Evolutionary conservation across 1,140 invertebrate species (phyloP), one percentile per base, ranked within the genome.

Genomic region (Caerostris darwini): DNA sequence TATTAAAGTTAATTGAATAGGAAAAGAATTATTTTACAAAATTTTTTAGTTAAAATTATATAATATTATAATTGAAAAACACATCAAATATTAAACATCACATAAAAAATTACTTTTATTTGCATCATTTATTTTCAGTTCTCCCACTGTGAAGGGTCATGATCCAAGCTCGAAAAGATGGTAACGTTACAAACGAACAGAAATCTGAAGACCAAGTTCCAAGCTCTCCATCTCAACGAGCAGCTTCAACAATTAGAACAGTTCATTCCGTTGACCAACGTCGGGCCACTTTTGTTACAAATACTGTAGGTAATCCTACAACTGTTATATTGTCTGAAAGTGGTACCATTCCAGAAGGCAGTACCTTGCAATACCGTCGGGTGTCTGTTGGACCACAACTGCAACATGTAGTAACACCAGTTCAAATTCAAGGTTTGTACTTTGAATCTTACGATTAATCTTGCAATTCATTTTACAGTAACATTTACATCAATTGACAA

Each of bases 161-260:
- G 92, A 86, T 93, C 92, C 92, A 93, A 77, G 92, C 92, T 86
- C 92, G 83, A 87, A 93, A 93, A 87, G 92, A 93, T 93, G 92
- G 59, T 53, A 86, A 57, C 59, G 34, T 61, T 57, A 57, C 77
- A 10, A 86, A 86, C 71, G 82, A 86, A 54, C 82, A 86, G 8
- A 87, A 87, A 71, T 12, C 83, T 56, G 92, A 87, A 54, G 83
- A 87, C 50, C 61, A 71, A 58, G 67, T 69, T 77, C 58, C 59
- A 5, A 19, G 53, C n/a, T n/a, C 83, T 71, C 34, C 90, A 12
- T 8, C 83, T 14, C 61, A 53, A 12, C 83, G 92, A 8, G 58
- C 81, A 53, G 54, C 59, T 10, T n/a, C 92, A 59, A 87, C 53
- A 77, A 57, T 61, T 59, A 83, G 92, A n/a, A 57, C 92, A 86